Percentiles rank a stretch among this genome's conserved stretches.
Evolutionary conservation across 2,113 vertebrate species (phyloP).

Genomic region (Aspidoscelis tigris): DNA sequence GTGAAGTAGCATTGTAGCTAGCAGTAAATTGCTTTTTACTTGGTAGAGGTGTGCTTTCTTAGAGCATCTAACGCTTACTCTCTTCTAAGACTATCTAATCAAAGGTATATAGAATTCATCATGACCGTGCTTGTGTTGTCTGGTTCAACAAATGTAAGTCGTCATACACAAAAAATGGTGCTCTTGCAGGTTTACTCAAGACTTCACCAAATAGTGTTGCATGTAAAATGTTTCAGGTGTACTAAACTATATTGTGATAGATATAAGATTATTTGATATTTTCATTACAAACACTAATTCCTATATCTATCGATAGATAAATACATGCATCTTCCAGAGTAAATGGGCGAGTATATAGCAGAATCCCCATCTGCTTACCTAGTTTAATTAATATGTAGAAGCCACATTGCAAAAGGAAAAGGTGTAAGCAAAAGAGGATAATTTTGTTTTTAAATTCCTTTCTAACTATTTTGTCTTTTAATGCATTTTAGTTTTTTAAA

Average conservation of each 20-base stretch:
- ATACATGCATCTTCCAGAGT: conserved; percentile 20
- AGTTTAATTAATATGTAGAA: neutral
- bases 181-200: conserved; percentile 17
- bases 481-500: too few species aligned
- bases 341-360: conserved; percentile 1
- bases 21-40: neutral
- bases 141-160: neutral
- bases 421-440: conserved; percentile 28
- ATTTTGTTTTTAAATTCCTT: neutral
- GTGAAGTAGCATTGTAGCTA: neutral
- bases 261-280: conserved; percentile 38
- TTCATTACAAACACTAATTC: conserved; percentile 31
- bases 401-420: conserved; percentile 27
- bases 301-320: neutral
- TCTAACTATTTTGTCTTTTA: neutral
- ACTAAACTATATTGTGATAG: conserved; percentile 54
- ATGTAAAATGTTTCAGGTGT: conserved; percentile 50
- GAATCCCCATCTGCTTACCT: neutral
- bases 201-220: conserved; percentile 42
- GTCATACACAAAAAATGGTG: neutral
- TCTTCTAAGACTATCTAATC: neutral
- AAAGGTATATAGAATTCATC: neutral
- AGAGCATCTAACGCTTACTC: neutral
- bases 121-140: too few species aligned
- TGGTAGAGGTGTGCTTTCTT: conserved; percentile 16